These are phyloP conservation scores for Murina feae DNA, from an alignment of 2,113 vertebrate genomes.

Conservation along the genomic window DNA sequence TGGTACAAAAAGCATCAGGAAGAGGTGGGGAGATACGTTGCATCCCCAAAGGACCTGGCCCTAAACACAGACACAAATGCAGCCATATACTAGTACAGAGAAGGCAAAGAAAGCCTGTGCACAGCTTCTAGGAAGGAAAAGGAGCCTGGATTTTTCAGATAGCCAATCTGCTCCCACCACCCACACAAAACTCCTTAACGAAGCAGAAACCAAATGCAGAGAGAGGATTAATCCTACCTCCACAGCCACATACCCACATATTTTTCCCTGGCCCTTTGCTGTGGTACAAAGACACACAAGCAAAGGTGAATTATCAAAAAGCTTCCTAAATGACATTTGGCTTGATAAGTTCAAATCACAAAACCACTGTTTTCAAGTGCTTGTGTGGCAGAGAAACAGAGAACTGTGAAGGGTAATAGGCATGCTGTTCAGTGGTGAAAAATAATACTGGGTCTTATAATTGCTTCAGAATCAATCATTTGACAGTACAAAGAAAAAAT, in stretches of 20 bases:
- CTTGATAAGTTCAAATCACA: conserved; percentile 35
- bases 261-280: not conserved
- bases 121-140: not conserved
- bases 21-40: not conserved
- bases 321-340: not conserved
- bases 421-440: conserved; percentile 57
- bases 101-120: not conserved
- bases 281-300: conserved; percentile 7
- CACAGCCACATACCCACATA: not conserved
- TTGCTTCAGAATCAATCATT: conserved; percentile 78
- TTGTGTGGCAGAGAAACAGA: not conserved
- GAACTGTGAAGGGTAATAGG: conserved; percentile 15
- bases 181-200: conserved; percentile 9
- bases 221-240: not conserved
- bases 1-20: not conserved
- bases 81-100: not conserved
- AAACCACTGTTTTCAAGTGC: conserved; percentile 53
- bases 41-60: not conserved
- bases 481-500: conserved; percentile 79
- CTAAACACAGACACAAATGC: not conserved
- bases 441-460: conserved; percentile 69
- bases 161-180: conserved; percentile 46
- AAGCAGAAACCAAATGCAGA: not conserved
- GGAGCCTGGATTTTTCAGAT: not conserved
- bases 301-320: conserved; percentile 24